Base-by-base conservation (phyloP, 35 echinoderm and acorn worm species). In the Ophioderma brevispina region DNA sequence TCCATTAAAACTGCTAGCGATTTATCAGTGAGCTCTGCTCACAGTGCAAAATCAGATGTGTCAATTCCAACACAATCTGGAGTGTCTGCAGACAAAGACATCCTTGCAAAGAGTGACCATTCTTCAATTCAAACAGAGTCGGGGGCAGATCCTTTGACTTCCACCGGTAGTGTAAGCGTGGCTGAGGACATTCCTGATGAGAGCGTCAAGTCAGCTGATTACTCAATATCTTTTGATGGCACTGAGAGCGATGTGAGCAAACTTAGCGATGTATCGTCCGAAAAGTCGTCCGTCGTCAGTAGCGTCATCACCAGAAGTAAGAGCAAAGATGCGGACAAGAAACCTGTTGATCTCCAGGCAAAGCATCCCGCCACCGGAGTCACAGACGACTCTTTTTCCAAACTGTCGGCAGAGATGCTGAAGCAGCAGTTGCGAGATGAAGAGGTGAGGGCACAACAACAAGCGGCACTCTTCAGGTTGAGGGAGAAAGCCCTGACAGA, bases 381-480 rank as follows among this genome's bases (percentile, higher is more conserved):
- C 19, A 77, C 40, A 75, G 81, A 81, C 36, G 89, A 90, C 19
- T 89, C 92, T 35, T 84, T 89, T 80, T 38, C 76, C 32, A 64
- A 42, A n/a, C 39, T 91, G 25, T 84, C 94, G 6, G 79, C 80
- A 0, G 91, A 99, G 81, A 52, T 95, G 46, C 55, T 99, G n/a
- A 85, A 70, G 79, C 94, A 99, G 85, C 88, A 99, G 80, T 75
- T 99, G 52, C 86, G 88, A 64, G 93, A 99, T 33, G 97, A 99
- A 56, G 91, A 95, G 33, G 40, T 92, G 0, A 63, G 97, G 76
- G 79, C 97, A 3, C 91, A 95, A 35, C 96, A 99, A 43, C 97
- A 99, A 85, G 59, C 77, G 39, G 85, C 88, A 21, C 84, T 99
- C 13, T 80, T 99, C 59, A 89, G 84, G 34, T 78, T 99, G 23